phyloP scores from a whole-genome alignment of 2,113 vertebrate genomes.

The western clawed frog (Xenopus tropicalis) region UCB_Xtro_10.0 CM004443.2:21127001-21127500 shows the following conservation, averaged over 20 bases:
- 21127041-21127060: no score
- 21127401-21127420: not conserved
- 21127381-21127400: constrained; percentile 5
- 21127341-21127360: constrained; percentile 55
- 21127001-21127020: no score
- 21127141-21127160: no score
- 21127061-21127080: no score
- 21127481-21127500: not conserved
- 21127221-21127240: constrained; percentile 64
- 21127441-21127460: not conserved
- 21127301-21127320: constrained; percentile 53
- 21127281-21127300: constrained; percentile 60
- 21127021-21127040: no score
- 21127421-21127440: not conserved
- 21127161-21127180: no score
- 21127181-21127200: no score
- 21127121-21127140: no score
- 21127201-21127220: constrained; percentile 61
- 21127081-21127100: no score
- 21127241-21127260: constrained; percentile 58
- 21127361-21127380: constrained; percentile 54
- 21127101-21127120: no score
- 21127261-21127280: constrained; percentile 56
- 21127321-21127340: constrained; percentile 57
- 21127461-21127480: not conserved